A percentile compares a stretch with the other conserved stretches of the same genome.
Evolutionary conservation across 2,113 vertebrate genomes (phyloP).

Genomic region (Bubo bubo): DNA sequence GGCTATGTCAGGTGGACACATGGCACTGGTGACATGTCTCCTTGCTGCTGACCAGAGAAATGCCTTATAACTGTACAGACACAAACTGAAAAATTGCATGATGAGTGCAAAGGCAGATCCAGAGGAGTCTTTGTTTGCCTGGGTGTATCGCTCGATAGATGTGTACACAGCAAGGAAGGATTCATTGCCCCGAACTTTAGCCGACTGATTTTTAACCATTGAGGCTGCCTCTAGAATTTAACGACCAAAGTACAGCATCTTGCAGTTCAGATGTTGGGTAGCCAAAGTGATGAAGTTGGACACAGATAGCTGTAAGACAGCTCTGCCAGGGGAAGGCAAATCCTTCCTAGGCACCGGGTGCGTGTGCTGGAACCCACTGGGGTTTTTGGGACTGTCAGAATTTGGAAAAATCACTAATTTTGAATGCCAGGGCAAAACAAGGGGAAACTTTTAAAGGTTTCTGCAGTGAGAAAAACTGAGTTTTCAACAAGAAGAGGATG

Average conservation of each 20-base stretch:
- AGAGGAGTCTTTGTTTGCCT: not conserved
- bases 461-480: not conserved
- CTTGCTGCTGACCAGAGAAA: not conserved
- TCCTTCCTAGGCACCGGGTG: not conserved
- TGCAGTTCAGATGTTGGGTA: not conserved
- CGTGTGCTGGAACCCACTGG: not conserved
- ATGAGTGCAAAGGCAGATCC: not conserved
- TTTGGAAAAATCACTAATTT: not conserved
- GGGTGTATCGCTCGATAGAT: not conserved
- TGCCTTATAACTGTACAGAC: not conserved
- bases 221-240: not conserved
- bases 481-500: not conserved
- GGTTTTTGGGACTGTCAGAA: not conserved
- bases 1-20: fast-evolving
- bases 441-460: not conserved
- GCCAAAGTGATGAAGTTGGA: not conserved
- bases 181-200: not conserved
- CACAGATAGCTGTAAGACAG: not conserved
- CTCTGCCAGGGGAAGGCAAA: not conserved
- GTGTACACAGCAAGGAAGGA: not conserved
- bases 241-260: not conserved
- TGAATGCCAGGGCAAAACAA: not conserved
- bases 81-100: not conserved
- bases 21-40: not conserved
- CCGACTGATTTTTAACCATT: not conserved